Evolutionary conservation across 2,888 invertebrate genomes (phyloP).

Genomic region (Gonocerus acuteangulatus): DNA sequence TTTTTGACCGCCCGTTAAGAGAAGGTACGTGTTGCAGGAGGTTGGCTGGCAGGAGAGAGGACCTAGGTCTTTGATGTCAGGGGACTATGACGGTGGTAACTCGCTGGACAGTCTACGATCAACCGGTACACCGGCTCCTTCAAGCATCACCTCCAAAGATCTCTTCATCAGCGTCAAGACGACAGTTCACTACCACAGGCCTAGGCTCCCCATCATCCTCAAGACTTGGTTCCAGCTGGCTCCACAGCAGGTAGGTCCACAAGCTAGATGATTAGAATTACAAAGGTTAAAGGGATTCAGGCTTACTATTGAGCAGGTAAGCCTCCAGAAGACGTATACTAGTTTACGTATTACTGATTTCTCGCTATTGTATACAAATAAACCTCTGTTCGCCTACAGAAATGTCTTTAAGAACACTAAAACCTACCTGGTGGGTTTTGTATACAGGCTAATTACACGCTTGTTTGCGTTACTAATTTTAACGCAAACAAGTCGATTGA

Average conservation of each 20-base stretch:
- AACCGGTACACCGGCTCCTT: constrained; percentile 50
- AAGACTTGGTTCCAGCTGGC: constrained; percentile 94
- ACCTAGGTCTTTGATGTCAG: constrained; percentile 37
- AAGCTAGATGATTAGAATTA: constrained; percentile 35
- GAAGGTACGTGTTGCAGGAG: constrained; percentile 28
- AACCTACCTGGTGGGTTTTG: too few relatives aligned
- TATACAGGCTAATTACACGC: too few relatives aligned
- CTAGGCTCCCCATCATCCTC: constrained; percentile 76
- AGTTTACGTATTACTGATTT: too few relatives aligned
- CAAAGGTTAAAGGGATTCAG: neutral
- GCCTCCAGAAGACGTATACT: neutral
- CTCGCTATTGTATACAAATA: too few relatives aligned
- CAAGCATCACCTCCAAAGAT: constrained; percentile 56
- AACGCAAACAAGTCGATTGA: too few relatives aligned
- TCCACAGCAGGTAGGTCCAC: constrained; percentile 82
- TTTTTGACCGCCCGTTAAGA: too few relatives aligned
- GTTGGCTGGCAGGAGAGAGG: constrained; percentile 41
- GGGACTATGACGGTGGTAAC: constrained; percentile 36
- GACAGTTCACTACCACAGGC: constrained; percentile 75
- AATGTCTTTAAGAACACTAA: too few relatives aligned
- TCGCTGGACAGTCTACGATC: constrained; percentile 41
- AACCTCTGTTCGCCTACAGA: too few relatives aligned
- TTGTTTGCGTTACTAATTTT: too few relatives aligned
- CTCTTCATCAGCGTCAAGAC: constrained; percentile 94
- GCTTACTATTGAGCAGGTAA: neutral